Evolutionary conservation across 1,140 invertebrate genomes (phyloP), one percentile per base, ranked within the genome.

Genomic region (Meloidogyne floridensis): DNA sequence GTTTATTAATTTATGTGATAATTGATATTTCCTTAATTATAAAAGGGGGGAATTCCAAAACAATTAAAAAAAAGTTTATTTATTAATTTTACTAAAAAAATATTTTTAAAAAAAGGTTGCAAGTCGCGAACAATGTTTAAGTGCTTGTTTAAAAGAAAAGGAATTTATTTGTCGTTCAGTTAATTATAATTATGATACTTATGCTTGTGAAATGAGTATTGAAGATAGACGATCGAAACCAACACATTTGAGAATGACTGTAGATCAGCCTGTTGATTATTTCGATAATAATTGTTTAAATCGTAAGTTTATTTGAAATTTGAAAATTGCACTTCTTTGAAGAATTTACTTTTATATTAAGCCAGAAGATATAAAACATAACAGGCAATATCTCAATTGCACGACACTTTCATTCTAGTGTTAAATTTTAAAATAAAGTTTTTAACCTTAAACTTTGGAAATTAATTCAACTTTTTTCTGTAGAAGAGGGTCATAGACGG

Each of bases 131-230:
- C 82, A 89, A 83, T 89, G 88, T 71, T 69, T 89, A 20, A 86
- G 87, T 18, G 86, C 89, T 59, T 89, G 88, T 80, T 75, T 89
- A 7, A 89, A 88, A 80, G 88, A 89, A 77, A 82, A 82, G 59
- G 89, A 90, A 74, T 89, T 89, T 75, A 86, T 89, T 7, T 89
- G 88, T 79, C 88, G 89, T 15, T 89, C 88, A 51, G 89, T 89
- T 42, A 89, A 89, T 80, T 89, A 90, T 87, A 90, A 89, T 72
- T 90, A 90, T 73, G 88, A 89, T 42, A 83, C 47, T n/a, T 90
- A 88, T 80, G 80, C 86, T n/a, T 89, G 88, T 81, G 88, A 89
- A 75, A 77, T 89, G 70, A 87, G 84, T 32, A 90, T 87, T 20
- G 89, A 89, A 82, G 88, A 89, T 73, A 83, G 89, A 71, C 83